phyloP scores from a whole-genome alignment of 1,140 invertebrate species.

The Xylocopa sonorina region DNA sequence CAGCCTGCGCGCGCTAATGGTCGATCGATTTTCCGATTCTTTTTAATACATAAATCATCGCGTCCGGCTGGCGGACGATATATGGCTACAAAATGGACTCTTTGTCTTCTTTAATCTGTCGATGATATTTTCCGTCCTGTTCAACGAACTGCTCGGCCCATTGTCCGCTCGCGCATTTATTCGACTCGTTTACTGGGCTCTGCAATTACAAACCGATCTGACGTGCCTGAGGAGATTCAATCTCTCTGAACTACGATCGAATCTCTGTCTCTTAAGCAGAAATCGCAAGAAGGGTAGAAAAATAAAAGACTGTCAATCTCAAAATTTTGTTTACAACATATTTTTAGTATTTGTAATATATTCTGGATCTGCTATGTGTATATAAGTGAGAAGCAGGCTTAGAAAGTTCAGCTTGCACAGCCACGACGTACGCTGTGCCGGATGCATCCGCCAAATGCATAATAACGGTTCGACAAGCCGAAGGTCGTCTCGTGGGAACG shows the following conservation, averaged over 20 bases:
- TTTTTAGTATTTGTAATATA: too few relatives aligned
- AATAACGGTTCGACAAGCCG: not conserved
- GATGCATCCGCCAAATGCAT: not conserved
- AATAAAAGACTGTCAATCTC: too few relatives aligned
- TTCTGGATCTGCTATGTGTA: too few relatives aligned
- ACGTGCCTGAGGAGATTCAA: not conserved
- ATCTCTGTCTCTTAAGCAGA: too few relatives aligned
- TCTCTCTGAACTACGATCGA: not conserved
- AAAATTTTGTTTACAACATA: too few relatives aligned
- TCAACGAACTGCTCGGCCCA: not conserved
- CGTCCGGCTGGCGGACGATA: not conserved
- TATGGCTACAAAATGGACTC: slow-evolving; percentile 35
- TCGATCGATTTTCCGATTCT: slow-evolving; percentile 43
- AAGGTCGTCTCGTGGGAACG: not conserved
- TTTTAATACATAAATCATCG: slow-evolving; percentile 46
- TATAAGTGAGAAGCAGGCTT: too few relatives aligned
- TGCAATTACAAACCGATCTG: not conserved
- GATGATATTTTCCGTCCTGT: slow-evolving; percentile 22
- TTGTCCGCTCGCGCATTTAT: not conserved
- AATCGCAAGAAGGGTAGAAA: too few relatives aligned
- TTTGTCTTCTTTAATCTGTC: slow-evolving; percentile 20
- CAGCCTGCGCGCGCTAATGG: slow-evolving; percentile 35
- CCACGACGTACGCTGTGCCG: too few relatives aligned
- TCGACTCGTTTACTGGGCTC: not conserved
- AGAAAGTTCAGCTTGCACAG: too few relatives aligned